Evolutionary conservation across 2,797 vertebrate genomes (phyloP), one percentile per base, ranked within the genome.

Genomic region (Chelmon rostratus): DNA sequence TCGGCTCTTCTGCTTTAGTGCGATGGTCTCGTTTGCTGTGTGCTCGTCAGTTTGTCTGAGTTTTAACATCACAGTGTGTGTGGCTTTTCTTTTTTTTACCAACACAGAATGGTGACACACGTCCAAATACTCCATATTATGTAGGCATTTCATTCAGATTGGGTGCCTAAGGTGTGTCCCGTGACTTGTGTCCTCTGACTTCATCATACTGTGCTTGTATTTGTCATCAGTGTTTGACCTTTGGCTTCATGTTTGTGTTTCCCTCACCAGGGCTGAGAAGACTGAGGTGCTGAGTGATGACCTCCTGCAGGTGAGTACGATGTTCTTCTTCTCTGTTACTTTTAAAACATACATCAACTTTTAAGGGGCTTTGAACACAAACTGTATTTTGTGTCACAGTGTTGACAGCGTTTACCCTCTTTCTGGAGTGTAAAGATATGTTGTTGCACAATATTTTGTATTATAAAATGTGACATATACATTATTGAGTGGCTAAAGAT

Each of bases 241-340:
- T 49, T 61, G 54, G 8, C 67, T 28, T 56, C 7, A 9, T 68
- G 1, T 78, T n/a, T 88, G 69, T 74, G 58, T 89, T 86, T 89
- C 52, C 66, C 40, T 84, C 78, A 63, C 79, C 91, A 99, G 98
- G 92, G 98, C 98, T 18, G 98, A 99, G 94, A 99, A 97, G 88
- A 99, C 98, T 0, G 98, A 99, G 91, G 98, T 99, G 35, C 96
- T 99, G 88, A 98, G 96, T 62, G 98, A 99, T 86, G 98, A 99
- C 92, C 96, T 99, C 25, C 89, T 99, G 38, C 97, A 96, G 97
- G 98, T 99, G 95, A 94, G 7, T 79, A 88, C 71, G 49, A 33
- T 40, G 0, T 67, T 40, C 33, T 81, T 59, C 37, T 61, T 61
- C 52, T 56, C 13, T 4, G 1, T 62, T 25, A 3, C n/a, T 70